These are phyloP conservation scores for Labeo calbasu DNA, from an alignment of 2,797 vertebrate species.

Conservation along the genomic window DNA sequence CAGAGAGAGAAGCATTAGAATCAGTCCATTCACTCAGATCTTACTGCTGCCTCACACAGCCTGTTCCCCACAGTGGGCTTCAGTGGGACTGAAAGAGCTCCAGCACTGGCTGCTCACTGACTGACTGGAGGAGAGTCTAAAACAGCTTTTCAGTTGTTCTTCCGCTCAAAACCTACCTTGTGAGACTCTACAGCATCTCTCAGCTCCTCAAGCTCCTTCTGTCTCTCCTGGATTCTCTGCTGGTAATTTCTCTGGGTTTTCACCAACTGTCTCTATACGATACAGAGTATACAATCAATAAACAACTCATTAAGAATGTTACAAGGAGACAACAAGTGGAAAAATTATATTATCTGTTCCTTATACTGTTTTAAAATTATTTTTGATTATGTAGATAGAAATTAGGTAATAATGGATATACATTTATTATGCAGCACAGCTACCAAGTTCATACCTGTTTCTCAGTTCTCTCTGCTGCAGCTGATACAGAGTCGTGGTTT, in stretches of 20 bases:
- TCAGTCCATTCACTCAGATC: conserved; percentile 4
- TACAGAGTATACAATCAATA: no score
- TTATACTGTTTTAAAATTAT: no score
- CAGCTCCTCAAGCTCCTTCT: not conserved
- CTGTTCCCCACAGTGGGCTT: not conserved
- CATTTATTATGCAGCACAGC: not conserved
- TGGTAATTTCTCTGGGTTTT: not conserved
- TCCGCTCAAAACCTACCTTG: not conserved
- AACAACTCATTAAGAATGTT: no score
- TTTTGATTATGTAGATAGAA: no score
- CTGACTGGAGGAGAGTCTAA: not conserved
- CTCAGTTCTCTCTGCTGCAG: not conserved
- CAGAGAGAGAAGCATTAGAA: conserved; percentile 1
- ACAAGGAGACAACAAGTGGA: no score
- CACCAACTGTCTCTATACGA: not conserved
- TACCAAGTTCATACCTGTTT: not conserved
- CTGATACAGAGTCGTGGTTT: not conserved
- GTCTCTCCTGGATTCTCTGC: not conserved
- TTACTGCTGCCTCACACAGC: conserved; percentile 15
- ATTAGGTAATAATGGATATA: no score
- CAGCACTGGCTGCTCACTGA: conserved; percentile 2
- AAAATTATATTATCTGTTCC: no score
- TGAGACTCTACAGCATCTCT: not conserved
- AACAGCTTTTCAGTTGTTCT: not conserved
- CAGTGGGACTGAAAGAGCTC: conserved; percentile 14